Base-by-base conservation (phyloP, 2,888 invertebrate species). In the Hirudinaria manillensis region DNA sequence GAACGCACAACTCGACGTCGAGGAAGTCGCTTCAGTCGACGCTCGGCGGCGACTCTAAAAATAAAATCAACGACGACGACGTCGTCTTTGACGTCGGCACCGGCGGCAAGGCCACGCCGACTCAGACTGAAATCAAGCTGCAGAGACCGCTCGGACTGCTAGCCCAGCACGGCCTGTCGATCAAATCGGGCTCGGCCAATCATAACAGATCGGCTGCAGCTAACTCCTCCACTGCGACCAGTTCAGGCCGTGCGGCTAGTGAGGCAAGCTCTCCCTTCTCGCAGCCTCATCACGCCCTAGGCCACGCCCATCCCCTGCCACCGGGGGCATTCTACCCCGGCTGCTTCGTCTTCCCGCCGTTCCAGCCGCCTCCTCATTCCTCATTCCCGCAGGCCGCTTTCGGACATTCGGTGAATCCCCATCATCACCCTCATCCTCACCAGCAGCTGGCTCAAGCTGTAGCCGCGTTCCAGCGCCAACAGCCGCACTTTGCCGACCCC, bases 131-230 rank as follows among this genome's bases (percentile, higher is more conserved):
- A 70, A 80, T 80, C n/a, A 78, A 76, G 55, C 76, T 73, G n/a
- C 79, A 79, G 75, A 67, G 79, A 7, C 79, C 80, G 4, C 74
- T 75, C 16, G 79, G 79, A 0, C 77, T 80, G 45, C 75, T 80
- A 10, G 79, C 79, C 19, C 79, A 78, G 61, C 80, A 80, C 56
- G 79, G 80, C 16, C 76, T 80, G 53, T 76, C 75, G 10, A 76
- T 77, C 19, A 78, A 77, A 53, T 32, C 72, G 3, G 53, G 29
- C 19, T 13, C 55, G n/a, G 19, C 61, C 65, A 68, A 32, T 68
- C 32, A 36, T 24, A 68, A 24, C 16, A 55, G 21, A n/a, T 53
- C 32, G 7, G 29, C 29, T 16, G 10, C 27, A 29, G n/a, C 27
- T 1, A 61, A 45, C 61, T 6, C n/a, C 4, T n/a, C 24, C 32